Percentiles rank a stretch among this genome's conserved stretches.
Conservation (phyloP, 2,113 vertebrate species). For the Equus przewalskii region DNA sequence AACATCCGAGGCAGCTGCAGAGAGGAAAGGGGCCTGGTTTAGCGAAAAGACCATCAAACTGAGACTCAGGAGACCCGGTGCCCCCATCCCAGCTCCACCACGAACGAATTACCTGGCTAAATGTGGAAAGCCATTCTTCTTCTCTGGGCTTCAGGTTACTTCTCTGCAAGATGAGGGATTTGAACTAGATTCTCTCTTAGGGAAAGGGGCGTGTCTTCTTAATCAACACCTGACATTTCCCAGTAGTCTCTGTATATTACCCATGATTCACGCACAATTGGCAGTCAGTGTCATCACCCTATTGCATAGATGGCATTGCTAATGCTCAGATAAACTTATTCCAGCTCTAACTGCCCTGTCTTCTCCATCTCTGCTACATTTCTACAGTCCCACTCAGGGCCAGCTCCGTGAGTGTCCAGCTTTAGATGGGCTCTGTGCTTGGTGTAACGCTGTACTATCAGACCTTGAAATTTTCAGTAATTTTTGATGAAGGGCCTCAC, state of each 20-base stretch:
- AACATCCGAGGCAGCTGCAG: not conserved
- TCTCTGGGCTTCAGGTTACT: not conserved
- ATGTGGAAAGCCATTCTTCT: not conserved
- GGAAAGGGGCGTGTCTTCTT: not conserved
- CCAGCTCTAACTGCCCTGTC: not conserved
- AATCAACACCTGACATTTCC: not conserved
- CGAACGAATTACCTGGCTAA: not conserved
- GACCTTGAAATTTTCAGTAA: not conserved
- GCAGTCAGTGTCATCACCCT: not conserved
- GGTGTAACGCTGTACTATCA: not conserved
- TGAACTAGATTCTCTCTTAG: not conserved
- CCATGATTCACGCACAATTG: accelerated
- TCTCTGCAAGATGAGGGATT: not conserved
- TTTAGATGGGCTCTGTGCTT: too few species aligned
- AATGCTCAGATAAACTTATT: not conserved
- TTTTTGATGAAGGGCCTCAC: not conserved
- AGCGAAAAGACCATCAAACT: not conserved
- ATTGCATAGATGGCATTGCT: too few species aligned
- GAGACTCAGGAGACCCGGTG: accelerated
- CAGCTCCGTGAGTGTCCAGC: not conserved
- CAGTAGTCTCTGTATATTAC: not conserved
- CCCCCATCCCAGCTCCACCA: not conserved
- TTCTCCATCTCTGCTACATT: not conserved
- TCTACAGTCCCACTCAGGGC: not conserved
- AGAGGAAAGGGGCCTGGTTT: not conserved